phyloP scores from a whole-genome alignment of 1,140 invertebrate species.

The Chironomus striatipennis region DNA sequence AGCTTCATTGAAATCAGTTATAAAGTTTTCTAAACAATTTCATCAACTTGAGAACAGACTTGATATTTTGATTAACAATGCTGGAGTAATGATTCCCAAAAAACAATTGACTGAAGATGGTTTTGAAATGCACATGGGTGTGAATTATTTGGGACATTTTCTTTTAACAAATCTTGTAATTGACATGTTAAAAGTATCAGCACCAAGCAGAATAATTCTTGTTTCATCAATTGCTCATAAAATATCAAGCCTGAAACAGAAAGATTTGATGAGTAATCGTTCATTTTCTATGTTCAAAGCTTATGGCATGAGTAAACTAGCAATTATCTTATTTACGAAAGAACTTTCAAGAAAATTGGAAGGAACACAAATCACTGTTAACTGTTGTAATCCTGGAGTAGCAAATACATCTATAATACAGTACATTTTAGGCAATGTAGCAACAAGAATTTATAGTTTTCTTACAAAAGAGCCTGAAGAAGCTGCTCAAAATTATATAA shows the following conservation, averaged over 20 bases:
- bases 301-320: conserved; percentile 66
- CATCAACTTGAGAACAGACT: conserved; percentile 45
- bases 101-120: conserved; percentile 59
- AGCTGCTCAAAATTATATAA: conserved; percentile 35
- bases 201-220: conserved; percentile 46
- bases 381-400: conserved; percentile 62
- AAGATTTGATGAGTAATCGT: conserved; percentile 55
- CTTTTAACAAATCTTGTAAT: conserved; percentile 71
- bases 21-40: conserved; percentile 55
- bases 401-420: too few species aligned
- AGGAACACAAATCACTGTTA: conserved; percentile 53
- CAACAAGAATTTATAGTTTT: too few species aligned
- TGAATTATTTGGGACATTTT: conserved; percentile 78
- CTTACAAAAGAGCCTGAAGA: conserved; percentile 32
- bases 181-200: conserved; percentile 44
- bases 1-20: conserved; percentile 67
- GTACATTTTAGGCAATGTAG: too few species aligned
- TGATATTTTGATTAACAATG: conserved; percentile 87
- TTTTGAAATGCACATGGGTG: conserved; percentile 70
- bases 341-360: conserved; percentile 51
- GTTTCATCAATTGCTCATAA: too few species aligned
- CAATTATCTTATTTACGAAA: conserved; percentile 61
- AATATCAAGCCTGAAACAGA: conserved; percentile 37
- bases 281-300: conserved; percentile 49
- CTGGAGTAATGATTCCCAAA: conserved; percentile 66